A percentile compares a stretch with the other conserved stretches of the same genome.
These are phyloP conservation scores for Drosophila robusta DNA, from an alignment of 2,888 invertebrate species.

Conservation along the genomic window DNA sequence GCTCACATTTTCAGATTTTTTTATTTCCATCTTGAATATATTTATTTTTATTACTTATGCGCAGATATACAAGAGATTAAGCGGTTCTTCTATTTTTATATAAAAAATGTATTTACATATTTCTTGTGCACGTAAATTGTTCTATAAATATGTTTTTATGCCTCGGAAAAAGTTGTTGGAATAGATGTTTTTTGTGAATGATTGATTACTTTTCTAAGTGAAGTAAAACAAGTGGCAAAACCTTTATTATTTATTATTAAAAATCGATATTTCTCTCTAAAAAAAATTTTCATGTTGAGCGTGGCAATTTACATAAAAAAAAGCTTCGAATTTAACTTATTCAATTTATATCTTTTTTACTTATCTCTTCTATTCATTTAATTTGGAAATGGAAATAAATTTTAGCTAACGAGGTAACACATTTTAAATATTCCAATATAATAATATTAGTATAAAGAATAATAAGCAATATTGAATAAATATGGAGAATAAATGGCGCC, in stretches of 20 bases:
- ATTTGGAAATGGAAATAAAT: no score
- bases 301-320: no score
- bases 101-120: background rate
- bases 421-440: no score
- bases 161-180: background rate
- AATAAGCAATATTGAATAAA: background rate
- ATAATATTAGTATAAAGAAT: no score
- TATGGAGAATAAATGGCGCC: background rate
- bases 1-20: background rate
- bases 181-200: conserved; percentile 1
- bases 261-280: conserved; percentile 3
- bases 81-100: background rate
- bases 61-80: background rate
- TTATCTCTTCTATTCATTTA: background rate
- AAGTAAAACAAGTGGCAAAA: background rate
- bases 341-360: background rate
- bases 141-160: background rate
- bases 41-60: background rate
- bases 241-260: background rate
- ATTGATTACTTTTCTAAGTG: conserved; percentile 15
- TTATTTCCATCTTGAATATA: background rate
- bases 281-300: background rate
- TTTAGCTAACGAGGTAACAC: no score
- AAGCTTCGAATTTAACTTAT: no score
- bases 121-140: background rate